Evolutionary conservation across 2,113 vertebrate genomes (phyloP), one percentile per base, ranked within the genome.

Genomic region (Bos taurus): DNA sequence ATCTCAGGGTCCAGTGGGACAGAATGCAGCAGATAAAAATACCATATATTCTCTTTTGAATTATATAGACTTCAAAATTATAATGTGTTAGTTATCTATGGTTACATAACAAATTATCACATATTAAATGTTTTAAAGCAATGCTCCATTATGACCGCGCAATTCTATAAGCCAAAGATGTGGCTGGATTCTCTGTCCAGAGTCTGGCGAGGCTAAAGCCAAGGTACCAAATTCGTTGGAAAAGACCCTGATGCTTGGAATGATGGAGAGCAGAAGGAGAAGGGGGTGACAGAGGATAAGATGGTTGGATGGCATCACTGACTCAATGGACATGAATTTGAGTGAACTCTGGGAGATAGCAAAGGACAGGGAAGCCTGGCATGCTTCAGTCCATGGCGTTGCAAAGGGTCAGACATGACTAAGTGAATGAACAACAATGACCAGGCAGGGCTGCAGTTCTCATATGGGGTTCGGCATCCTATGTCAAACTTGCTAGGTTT

Each of bases 11-110:
- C 21, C 40, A 83, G 6, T 74, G 7, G 12, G 16, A 10, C 15
- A 97, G 15, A 94, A n/a, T 56, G 21, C 16, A 28, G 23, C 17
- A 86, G n/a, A 56, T 64, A 30, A 54, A 96, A 88, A 84, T 25
- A 62, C 43, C 6, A 59, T 16, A 26, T 33, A 59, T 54, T 54
- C 28, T 80, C 17, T 62, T 86, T 56, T 46, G 13, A 91, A 77
- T 67, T 80, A 40, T 26, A 52, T 26, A 86, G 30, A 33, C 23
- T 96, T 91, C 57, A 84, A 94, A 85, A 40, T 1, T 59, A 54
- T 8, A 85, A 19, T 59, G 2, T n/a, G 23, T 52, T 52, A 7
- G 33, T 50, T 96, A 97, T 83, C 59, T 91, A 17, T 62, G 52
- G 74, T 3, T 80, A 5, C 1, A 50, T 48, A 91, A 84, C 28